Conservation (phyloP, 2,113 vertebrate species). For the Tenrec ecaudatus region DNA sequence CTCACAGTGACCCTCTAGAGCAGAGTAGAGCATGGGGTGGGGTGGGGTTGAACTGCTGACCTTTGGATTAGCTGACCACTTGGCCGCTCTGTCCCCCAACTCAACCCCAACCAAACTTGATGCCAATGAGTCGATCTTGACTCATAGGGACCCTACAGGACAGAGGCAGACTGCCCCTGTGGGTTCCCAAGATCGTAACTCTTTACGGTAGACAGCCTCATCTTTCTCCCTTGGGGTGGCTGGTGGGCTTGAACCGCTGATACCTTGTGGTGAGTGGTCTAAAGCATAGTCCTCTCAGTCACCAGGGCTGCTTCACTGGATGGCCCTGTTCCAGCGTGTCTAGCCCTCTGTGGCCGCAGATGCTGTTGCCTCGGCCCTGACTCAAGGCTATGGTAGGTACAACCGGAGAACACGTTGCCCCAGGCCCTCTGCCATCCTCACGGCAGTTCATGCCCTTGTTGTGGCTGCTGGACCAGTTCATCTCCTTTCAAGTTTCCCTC, state of each 20-base stretch:
- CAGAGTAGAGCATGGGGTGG: no score
- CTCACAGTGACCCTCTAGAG: no score
- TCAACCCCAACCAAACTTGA: no score
- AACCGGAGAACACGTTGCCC: neutral
- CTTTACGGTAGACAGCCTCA: neutral
- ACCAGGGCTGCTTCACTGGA: neutral
- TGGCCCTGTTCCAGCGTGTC: neutral
- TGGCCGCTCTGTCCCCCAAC: no score
- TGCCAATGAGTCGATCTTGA: neutral
- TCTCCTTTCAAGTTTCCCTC: neutral
- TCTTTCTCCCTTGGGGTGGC: neutral
- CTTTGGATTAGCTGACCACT: no score
- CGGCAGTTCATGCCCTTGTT: neutral
- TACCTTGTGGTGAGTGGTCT: neutral
- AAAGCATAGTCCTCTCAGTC: neutral
- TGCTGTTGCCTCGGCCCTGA: neutral
- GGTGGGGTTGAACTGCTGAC: no score
- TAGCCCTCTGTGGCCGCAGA: neutral
- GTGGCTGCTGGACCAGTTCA: neutral
- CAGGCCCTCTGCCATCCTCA: no score
- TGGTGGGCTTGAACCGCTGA: neutral
- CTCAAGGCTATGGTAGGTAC: neutral
- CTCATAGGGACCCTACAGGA: neutral
- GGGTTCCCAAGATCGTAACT: neutral
- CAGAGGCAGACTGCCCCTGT: neutral